Percentiles rank a stretch among this genome's conserved stretches.
Conservation (phyloP, 2,113 vertebrate genomes). For the Hydrochoerus hydrochaeris region DNA sequence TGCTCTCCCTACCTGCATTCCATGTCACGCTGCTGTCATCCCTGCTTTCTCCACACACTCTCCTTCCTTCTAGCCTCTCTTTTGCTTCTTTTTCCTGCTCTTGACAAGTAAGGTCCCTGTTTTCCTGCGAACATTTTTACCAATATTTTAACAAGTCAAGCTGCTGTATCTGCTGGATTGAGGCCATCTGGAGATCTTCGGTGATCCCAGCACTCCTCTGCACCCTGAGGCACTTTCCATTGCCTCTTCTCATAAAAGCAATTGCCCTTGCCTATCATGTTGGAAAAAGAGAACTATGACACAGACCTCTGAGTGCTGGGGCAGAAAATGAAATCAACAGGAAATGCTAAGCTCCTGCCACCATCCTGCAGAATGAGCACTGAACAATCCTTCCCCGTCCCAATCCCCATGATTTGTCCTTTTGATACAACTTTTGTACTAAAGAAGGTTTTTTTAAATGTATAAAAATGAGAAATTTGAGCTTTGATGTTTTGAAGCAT, state of each 20-base stretch:
- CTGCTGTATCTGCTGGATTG: neutral
- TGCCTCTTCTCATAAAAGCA: constrained; percentile 13
- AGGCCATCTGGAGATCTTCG: neutral
- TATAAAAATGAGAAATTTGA: constrained; percentile 1
- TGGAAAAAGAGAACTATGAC: neutral
- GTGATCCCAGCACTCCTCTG: neutral
- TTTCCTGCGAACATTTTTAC: constrained; percentile 14
- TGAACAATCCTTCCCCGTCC: neutral
- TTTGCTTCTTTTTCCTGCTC: neutral
- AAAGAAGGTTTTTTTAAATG: neutral
- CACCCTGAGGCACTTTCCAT: neutral
- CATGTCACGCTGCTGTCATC: neutral
- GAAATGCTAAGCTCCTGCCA: neutral
- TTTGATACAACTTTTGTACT: neutral
- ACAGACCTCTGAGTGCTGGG: neutral
- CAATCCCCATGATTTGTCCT: neutral
- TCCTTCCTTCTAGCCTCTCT: neutral
- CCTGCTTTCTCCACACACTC: neutral
- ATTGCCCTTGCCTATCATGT: neutral
- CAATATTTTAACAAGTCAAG: neutral
- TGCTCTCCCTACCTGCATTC: neutral
- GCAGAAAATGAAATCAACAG: constrained; percentile 58
- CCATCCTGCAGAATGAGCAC: neutral
- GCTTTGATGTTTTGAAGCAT: constrained; percentile 4
- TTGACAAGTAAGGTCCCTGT: neutral